Base-by-base conservation (phyloP, 2,113 vertebrate genomes). In the Trogon melanurus region DNA sequence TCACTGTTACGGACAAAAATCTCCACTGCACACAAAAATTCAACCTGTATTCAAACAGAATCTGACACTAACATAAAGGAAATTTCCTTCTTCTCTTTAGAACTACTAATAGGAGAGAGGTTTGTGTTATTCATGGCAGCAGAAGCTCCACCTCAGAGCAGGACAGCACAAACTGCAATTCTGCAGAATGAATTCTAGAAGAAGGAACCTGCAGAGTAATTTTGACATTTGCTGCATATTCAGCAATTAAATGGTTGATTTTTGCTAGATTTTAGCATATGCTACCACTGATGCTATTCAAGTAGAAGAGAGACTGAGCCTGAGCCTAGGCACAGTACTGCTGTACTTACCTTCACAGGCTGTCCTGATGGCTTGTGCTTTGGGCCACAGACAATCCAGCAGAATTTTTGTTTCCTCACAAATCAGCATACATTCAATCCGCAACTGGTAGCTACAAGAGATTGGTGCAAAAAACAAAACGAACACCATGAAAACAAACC, bases 371-470 rank as follows among this genome's bases (percentile, higher is more conserved):
- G 99, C 95, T 97, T 97, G 96, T 57, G 97, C 98, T 98, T 98
- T 99, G 83, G 99, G 99, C 83, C 54, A 97, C 91, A 99, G 97
- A 97, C 98, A 98, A 56, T 99, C 98, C 97, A 99, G 88, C 60
- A 98, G 89, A 11, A 97, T 90, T 32, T 94, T 95, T 0, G 98
- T 98, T 96, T 99, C 98, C 93, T 99, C 99, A 15, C 98, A 99
- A 86, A 99, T 95, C 96, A 99, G 93, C 99, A 99, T 99, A 79
- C 98, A 99, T 87, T 99, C 98, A 70, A 99, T 98, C 85, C 98
- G 97, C 88, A 99, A 92, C 95, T 98, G 98, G 96, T 99, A 99
- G 96, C 99, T 99, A 95, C 22, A 65, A 89, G 83, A 89, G 14
- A 70, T 54, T 62, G n/a, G 75, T 73, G 56, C 45, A 10, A 71